These are phyloP conservation scores for Halictus rubicundus DNA, from an alignment of 1,140 invertebrate genomes.

Conservation along the genomic window DNA sequence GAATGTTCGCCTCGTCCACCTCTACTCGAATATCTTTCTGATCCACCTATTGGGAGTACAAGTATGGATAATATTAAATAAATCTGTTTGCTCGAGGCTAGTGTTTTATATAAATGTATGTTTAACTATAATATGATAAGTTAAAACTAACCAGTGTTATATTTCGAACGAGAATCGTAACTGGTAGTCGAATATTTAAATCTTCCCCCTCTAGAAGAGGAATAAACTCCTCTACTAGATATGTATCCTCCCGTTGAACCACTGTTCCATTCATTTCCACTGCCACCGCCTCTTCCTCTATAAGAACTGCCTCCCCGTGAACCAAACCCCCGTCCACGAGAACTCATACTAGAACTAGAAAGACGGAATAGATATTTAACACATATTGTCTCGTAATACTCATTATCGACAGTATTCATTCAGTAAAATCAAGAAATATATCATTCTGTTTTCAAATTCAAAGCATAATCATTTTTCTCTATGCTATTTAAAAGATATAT, in stretches of 20 bases:
- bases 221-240: constrained; percentile 70
- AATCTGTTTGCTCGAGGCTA: neutral
- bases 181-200: constrained; percentile 73
- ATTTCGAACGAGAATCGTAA: constrained; percentile 76
- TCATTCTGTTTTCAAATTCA: too few species aligned
- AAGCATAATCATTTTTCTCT: too few species aligned
- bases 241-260: constrained; percentile 62
- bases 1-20: constrained; percentile 76
- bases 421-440: neutral
- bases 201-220: constrained; percentile 72
- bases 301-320: constrained; percentile 74
- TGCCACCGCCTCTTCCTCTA: constrained; percentile 71
- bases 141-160: constrained; percentile 71
- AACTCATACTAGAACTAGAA: constrained; percentile 73
- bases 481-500: too few species aligned
- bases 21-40: constrained; percentile 75
- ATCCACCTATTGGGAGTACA: constrained; percentile 58
- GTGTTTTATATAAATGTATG: neutral
- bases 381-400: neutral
- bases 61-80: neutral
- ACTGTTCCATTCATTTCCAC: constrained; percentile 67
- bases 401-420: neutral
- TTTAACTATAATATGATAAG: neutral
- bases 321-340: constrained; percentile 76
- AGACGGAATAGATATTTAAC: constrained; percentile 15